These are phyloP conservation scores for Amazona vittata DNA, from an alignment of 2,113 vertebrate genomes.

Conservation along the genomic window DNA sequence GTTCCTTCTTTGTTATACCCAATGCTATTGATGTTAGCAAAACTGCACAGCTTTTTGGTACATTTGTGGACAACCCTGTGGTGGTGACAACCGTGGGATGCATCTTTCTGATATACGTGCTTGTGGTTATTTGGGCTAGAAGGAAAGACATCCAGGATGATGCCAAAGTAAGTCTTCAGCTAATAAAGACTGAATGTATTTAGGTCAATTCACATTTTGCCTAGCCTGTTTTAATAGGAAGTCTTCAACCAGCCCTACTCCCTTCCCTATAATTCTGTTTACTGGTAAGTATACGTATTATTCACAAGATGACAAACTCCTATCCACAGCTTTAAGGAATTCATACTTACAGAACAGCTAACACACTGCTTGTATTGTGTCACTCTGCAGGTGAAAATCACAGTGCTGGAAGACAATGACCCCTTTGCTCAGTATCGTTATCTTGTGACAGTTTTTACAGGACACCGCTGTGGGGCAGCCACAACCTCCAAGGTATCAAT, in stretches of 20 bases:
- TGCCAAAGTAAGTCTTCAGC: constrained; percentile 80
- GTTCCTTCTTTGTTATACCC: constrained; percentile 90
- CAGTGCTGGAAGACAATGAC: constrained; percentile 89
- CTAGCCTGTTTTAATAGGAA: neutral
- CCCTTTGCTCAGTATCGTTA: constrained; percentile 91
- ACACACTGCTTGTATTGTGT: neutral
- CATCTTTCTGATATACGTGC: constrained; percentile 83
- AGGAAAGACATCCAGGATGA: constrained; percentile 90
- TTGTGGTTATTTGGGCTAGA: constrained; percentile 88
- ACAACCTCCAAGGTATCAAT: constrained; percentile 88
- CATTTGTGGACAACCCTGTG: constrained; percentile 89
- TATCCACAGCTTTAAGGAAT: neutral
- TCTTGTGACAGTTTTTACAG: constrained; percentile 87
- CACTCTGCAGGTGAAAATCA: constrained; percentile 85
- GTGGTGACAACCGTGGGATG: constrained; percentile 90
- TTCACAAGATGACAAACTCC: neutral
- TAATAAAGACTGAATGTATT: neutral
- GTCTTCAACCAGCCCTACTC: neutral
- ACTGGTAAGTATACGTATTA: neutral
- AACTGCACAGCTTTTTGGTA: constrained; percentile 87
- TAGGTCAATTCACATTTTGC: neutral
- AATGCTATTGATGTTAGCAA: constrained; percentile 85
- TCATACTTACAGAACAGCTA: neutral
- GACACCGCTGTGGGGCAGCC: constrained; percentile 87
- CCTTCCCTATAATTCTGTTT: neutral